Evolutionary conservation across 2,888 invertebrate genomes (phyloP).

Genomic region (Syritta pipiens): DNA sequence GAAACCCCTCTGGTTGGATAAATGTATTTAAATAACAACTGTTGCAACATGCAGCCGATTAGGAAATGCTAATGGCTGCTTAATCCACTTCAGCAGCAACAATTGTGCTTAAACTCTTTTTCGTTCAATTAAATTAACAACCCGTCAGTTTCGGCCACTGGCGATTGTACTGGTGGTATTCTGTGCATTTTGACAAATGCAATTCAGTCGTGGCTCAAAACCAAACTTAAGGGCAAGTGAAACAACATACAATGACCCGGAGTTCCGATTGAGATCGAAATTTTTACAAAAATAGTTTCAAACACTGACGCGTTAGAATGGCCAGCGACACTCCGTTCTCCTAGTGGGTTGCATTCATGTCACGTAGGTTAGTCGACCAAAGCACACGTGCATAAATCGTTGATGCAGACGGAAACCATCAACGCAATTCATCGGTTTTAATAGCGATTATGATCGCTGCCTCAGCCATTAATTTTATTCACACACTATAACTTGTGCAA

Average conservation of each 20-base stretch:
- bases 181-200: slow-evolving; percentile 28
- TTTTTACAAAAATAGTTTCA: slow-evolving; percentile 1
- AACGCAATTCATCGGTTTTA: too few relatives aligned
- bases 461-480: too few relatives aligned
- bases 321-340: too few relatives aligned
- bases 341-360: background rate
- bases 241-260: slow-evolving; percentile 2
- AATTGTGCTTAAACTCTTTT: slow-evolving; percentile 29
- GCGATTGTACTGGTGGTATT: background rate
- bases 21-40: slow-evolving; percentile 45
- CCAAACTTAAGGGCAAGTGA: slow-evolving; percentile 22
- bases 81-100: background rate
- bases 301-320: background rate
- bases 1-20: slow-evolving; percentile 38
- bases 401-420: too few relatives aligned
- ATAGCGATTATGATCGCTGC: too few relatives aligned
- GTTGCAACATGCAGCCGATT: slow-evolving; percentile 37
- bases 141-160: slow-evolving; percentile 6
- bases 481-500: too few relatives aligned
- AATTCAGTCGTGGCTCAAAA: slow-evolving; percentile 20
- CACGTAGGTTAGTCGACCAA: background rate
- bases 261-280: slow-evolving; percentile 16
- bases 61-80: slow-evolving; percentile 40
- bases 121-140: slow-evolving; percentile 54
- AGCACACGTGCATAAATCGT: slow-evolving; percentile 17